phyloP scores from a whole-genome alignment of 2,888 invertebrate species.

The Epistrophe eligans region DNA sequence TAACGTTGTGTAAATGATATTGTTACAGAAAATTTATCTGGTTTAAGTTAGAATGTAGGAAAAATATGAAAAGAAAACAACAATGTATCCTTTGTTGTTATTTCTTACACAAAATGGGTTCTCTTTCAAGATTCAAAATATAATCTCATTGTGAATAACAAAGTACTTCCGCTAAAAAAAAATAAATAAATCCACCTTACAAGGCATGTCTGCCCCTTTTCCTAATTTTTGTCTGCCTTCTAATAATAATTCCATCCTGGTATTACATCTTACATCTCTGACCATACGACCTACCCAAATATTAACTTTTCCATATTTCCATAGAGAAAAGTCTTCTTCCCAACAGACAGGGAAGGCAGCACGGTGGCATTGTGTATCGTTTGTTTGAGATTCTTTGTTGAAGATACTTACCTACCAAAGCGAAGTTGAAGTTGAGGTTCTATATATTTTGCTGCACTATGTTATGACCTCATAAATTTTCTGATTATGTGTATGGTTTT shows the following conservation, averaged over 20 bases:
- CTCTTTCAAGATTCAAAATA: constrained; percentile 34
- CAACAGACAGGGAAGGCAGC: constrained; percentile 3
- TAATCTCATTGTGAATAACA: constrained; percentile 63
- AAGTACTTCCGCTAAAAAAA: constrained; percentile 38
- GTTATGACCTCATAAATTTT: constrained; percentile 55
- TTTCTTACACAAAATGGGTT: constrained; percentile 5
- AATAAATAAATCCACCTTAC: constrained; percentile 36
- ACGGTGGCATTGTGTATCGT: constrained; percentile 21
- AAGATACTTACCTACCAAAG: constrained; percentile 24
- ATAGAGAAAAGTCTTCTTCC: constrained; percentile 40
- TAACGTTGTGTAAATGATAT: not conserved
- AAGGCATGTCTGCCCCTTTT: not conserved
- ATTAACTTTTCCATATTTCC: constrained; percentile 63
- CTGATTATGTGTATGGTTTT: constrained; percentile 60
- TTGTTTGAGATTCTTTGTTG: constrained; percentile 54
- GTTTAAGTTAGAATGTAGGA: not conserved
- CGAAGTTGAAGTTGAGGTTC: constrained; percentile 9
- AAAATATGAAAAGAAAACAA: not conserved
- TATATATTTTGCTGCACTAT: constrained; percentile 40
- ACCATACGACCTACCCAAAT: constrained; percentile 74
- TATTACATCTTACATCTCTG: constrained; percentile 40
- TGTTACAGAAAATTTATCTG: not conserved
- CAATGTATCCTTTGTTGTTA: constrained; percentile 52
- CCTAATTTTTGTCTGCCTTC: constrained; percentile 7
- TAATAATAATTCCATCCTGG: constrained; percentile 38